A percentile compares a stretch with the other conserved stretches of the same genome.
These are phyloP conservation scores for Prionchulus punctatus DNA, from an alignment of 2,888 invertebrate species.

Conservation along the genomic window DNA sequence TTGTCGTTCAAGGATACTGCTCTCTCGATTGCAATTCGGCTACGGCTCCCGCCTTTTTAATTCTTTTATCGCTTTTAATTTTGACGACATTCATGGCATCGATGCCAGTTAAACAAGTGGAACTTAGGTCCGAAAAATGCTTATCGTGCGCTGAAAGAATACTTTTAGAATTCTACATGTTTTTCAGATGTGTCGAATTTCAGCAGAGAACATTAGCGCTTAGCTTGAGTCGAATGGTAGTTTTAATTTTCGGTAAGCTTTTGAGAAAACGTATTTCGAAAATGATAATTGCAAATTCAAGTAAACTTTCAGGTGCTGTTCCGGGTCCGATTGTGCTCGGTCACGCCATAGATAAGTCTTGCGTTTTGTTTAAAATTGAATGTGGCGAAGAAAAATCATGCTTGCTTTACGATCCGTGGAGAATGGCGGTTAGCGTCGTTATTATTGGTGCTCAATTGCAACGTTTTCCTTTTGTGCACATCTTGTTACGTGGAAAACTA, in stretches of 20 bases:
- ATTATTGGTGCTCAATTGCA: too few relatives aligned
- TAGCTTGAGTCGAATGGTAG: conserved; percentile 29
- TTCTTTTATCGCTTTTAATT: too few relatives aligned
- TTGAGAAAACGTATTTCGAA: background rate
- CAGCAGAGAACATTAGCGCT: conserved; percentile 28
- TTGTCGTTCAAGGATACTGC: too few relatives aligned
- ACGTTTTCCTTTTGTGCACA: too few relatives aligned
- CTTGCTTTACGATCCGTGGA: too few relatives aligned
- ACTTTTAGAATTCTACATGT: too few relatives aligned
- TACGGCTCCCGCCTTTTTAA: too few relatives aligned
- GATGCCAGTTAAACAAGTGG: conserved; percentile 8
- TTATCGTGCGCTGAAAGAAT: background rate
- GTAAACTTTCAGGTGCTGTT: conserved; percentile 8
- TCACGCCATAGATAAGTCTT: conserved; percentile 6
- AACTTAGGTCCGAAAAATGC: conserved; percentile 16
- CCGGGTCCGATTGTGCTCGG: conserved; percentile 11
- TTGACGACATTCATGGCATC: conserved; percentile 5
- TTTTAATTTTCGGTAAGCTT: conserved; percentile 21
- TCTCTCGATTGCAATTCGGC: too few relatives aligned
- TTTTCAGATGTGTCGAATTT: conserved; percentile 14
- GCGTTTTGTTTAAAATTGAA: too few relatives aligned
- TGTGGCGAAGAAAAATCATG: too few relatives aligned
- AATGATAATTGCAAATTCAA: background rate
- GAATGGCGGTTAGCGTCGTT: too few relatives aligned
- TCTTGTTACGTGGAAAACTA: too few relatives aligned